A percentile compares a stretch with the other conserved stretches of the same genome.
Evolutionary conservation across 2,113 vertebrate genomes (phyloP).

Genomic region (Pomatostomus ruficeps): DNA sequence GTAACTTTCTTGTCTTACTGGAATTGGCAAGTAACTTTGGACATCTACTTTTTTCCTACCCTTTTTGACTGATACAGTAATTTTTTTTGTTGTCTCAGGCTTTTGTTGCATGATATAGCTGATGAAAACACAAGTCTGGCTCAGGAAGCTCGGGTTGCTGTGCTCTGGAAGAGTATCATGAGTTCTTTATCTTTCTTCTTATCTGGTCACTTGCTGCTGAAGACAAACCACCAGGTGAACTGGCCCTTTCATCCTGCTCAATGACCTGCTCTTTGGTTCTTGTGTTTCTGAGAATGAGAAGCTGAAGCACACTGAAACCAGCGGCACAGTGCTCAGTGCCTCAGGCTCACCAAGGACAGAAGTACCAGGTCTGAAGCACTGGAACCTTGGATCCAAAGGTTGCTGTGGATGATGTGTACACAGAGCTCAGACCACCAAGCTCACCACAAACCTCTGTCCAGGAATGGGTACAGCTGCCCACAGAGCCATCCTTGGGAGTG

Average conservation of each 20-base stretch:
- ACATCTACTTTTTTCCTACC: rapidly evolving
- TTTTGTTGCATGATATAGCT: not conserved
- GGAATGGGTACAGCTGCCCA: not conserved
- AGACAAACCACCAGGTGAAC: not conserved
- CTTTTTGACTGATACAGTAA: not conserved
- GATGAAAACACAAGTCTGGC: not conserved
- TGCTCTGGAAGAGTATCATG: not conserved
- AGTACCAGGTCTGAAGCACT: not conserved
- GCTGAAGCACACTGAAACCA: not conserved
- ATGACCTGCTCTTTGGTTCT: not conserved
- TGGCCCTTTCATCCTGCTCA: not conserved
- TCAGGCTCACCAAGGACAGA: not conserved
- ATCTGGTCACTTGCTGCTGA: not conserved
- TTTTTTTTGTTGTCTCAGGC: not conserved
- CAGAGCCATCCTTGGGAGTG: not conserved
- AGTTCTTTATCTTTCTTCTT: not conserved
- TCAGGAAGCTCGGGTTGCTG: not conserved
- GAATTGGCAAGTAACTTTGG: not conserved
- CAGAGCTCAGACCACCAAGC: not conserved
- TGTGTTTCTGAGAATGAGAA: not conserved
- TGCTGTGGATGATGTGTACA: not conserved
- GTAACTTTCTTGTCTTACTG: not conserved
- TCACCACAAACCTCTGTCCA: not conserved
- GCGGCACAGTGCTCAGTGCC: rapidly evolving
- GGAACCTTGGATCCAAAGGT: not conserved